Conservation (phyloP, 37 sponge, comb jelly and placozoan genomes). For the Hormiphora californensis region DNA sequence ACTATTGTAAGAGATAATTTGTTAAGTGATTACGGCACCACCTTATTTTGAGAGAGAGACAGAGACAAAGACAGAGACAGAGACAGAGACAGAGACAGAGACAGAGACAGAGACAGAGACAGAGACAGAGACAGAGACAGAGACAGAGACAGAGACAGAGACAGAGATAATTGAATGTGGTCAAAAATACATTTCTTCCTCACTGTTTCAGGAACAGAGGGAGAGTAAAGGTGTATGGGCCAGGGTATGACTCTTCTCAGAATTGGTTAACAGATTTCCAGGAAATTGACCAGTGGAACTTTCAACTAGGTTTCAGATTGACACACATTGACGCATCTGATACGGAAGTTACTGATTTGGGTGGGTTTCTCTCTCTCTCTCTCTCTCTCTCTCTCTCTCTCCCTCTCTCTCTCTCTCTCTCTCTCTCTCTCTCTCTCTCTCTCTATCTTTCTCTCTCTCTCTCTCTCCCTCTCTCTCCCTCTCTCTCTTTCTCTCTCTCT, state of each 20-base stretch:
- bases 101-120: background rate
- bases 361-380: too few species aligned
- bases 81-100: background rate
- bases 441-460: too few species aligned
- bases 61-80: too few species aligned
- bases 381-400: too few species aligned
- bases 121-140: background rate
- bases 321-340: slow-evolving; percentile 21
- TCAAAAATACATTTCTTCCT: background rate
- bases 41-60: too few species aligned
- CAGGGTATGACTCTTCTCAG: too few species aligned
- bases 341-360: background rate
- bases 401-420: too few species aligned
- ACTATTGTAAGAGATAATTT: slow-evolving; percentile 17
- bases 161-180: background rate
- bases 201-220: background rate
- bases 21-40: too few species aligned
- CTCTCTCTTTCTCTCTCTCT: too few species aligned
- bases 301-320: background rate
- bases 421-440: too few species aligned
- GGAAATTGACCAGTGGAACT: background rate
- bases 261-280: background rate
- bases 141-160: background rate
- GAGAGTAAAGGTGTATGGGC: background rate
- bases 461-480: too few species aligned